Conservation (phyloP, 2,113 vertebrate species). For the Brienomyrus brachyistius region DNA sequence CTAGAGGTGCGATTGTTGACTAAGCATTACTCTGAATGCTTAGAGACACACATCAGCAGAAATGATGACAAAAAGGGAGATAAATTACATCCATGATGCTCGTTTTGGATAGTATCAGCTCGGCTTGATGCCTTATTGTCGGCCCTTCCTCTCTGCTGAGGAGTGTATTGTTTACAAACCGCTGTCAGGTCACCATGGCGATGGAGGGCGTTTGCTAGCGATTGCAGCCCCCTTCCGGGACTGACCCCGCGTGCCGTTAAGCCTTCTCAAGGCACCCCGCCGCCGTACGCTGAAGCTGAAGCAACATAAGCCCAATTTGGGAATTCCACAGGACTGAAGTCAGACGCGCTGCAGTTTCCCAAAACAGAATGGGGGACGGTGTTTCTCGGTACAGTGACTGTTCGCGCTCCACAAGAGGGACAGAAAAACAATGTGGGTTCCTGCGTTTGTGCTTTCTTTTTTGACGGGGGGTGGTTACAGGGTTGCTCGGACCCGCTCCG, state of each 20-base stretch:
- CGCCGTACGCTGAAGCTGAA: not conserved
- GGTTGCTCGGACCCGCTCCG: constrained; percentile 57
- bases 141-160: not conserved
- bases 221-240: not conserved
- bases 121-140: not conserved
- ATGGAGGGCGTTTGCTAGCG: not conserved
- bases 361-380: not conserved
- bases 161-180: constrained; percentile 13
- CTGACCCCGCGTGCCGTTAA: not conserved
- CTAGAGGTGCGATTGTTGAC: not conserved
- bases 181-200: constrained; percentile 4
- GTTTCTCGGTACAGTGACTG: not conserved
- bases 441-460: not conserved
- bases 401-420: not conserved
- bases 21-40: not conserved
- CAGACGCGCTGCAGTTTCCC: not conserved
- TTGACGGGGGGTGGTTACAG: constrained; percentile 48
- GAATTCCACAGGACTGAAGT: constrained; percentile 20
- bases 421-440: not conserved
- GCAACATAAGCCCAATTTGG: constrained; percentile 19
- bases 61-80: not conserved
- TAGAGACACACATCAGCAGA: not conserved
- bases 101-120: not conserved
- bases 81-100: not conserved
- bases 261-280: not conserved